Evolutionary conservation across 2,113 vertebrate species (phyloP).

Genomic region (Nanger granti): DNA sequence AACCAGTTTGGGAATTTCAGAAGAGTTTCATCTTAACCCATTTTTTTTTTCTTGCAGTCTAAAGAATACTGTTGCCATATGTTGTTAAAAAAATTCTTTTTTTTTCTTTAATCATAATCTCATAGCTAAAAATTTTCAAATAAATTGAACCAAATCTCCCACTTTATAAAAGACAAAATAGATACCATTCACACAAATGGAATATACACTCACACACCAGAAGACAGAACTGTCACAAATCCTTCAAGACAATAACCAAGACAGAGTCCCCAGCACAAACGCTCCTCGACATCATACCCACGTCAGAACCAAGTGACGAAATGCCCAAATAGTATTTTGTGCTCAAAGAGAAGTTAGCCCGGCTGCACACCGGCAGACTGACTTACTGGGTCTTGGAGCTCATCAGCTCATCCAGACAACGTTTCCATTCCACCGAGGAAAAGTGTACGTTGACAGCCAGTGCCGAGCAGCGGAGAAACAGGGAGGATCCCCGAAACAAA

Average conservation of each 20-base stretch:
- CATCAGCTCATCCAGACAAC: neutral
- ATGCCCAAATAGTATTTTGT: neutral
- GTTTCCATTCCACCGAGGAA: neutral
- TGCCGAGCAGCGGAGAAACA: neutral
- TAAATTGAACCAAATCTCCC: neutral
- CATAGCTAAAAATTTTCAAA: neutral
- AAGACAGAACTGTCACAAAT: neutral
- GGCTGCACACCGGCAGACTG: neutral
- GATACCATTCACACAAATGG: neutral
- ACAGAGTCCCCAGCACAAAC: neutral
- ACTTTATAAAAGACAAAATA: neutral
- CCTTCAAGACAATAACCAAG: neutral
- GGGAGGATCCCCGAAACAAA: neutral
- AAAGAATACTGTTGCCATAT: neutral
- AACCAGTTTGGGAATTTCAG: neutral
- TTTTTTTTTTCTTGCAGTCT: neutral
- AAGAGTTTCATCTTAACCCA: neutral
- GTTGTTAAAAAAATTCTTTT: neutral
- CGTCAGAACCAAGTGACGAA: neutral
- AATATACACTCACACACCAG: neutral
- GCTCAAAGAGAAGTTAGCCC: neutral
- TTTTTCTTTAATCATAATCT: neutral
- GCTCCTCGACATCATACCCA: neutral
- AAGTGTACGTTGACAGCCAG: neutral
- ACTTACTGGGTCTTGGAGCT: neutral